These are phyloP conservation scores for Drosophila aldrichi DNA, from an alignment of 2,888 invertebrate genomes.

Conservation along the genomic window DNA sequence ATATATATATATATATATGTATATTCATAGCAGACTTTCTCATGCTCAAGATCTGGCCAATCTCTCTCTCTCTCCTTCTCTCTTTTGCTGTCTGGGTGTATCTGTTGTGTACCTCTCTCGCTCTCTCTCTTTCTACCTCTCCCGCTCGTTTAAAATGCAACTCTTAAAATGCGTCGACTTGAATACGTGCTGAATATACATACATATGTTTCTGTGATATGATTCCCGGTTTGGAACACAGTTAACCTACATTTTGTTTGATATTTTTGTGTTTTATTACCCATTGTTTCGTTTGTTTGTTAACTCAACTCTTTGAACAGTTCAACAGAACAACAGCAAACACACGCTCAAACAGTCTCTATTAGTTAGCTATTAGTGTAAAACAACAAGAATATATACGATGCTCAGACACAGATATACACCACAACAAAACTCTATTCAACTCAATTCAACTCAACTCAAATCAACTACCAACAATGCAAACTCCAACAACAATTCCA, in stretches of 20 bases:
- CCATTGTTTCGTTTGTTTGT: conserved; percentile 35
- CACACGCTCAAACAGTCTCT: conserved; percentile 31
- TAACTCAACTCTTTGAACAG: conserved; percentile 38
- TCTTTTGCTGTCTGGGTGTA: background rate
- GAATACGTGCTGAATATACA: conserved; percentile 17
- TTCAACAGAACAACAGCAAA: conserved; percentile 27
- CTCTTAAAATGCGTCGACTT: conserved; percentile 17
- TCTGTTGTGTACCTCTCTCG: background rate
- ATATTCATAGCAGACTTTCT: background rate
- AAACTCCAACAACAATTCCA: conserved; percentile 35
- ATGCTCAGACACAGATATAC: conserved; percentile 57
- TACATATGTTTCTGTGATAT: conserved; percentile 15
- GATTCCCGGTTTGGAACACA: conserved; percentile 8
- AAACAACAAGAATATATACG: conserved; percentile 44
- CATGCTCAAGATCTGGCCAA: background rate
- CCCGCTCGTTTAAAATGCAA: conserved; percentile 1
- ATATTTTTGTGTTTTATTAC: background rate
- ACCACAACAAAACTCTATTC: conserved; percentile 50
- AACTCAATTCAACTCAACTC: conserved; percentile 36
- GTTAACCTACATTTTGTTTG: conserved; percentile 20
- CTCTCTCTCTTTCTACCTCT: background rate
- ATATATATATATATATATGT: background rate
- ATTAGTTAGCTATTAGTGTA: conserved; percentile 60
- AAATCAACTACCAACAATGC: conserved; percentile 38
- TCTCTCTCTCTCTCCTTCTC: background rate